Evolutionary conservation across 2,797 vertebrate species (phyloP).

Genomic region (Silurus aristotelis): DNA sequence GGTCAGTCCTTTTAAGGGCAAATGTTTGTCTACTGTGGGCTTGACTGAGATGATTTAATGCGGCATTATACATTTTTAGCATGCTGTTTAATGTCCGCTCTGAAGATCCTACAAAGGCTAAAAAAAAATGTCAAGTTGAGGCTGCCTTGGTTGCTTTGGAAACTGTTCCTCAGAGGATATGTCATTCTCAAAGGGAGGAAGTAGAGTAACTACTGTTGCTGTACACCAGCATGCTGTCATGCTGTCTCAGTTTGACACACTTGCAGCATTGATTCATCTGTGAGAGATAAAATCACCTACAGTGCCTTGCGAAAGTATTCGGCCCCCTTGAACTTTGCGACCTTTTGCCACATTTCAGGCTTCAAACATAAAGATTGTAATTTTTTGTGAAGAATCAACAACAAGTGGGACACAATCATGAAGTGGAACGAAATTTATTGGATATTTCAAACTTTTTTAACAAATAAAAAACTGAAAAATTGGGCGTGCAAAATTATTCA

Average conservation of each 20-base stretch:
- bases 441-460: too few relatives aligned
- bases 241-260: too few relatives aligned
- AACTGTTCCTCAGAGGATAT: conserved; percentile 26
- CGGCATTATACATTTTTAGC: not conserved
- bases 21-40: not conserved
- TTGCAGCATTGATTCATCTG: not conserved
- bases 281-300: not conserved
- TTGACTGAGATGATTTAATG: not conserved
- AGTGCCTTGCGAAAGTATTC: too few relatives aligned
- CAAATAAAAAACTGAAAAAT: too few relatives aligned
- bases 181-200: not conserved
- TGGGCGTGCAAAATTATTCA: too few relatives aligned
- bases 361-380: too few relatives aligned
- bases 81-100: not conserved
- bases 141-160: conserved; percentile 36
- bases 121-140: conserved; percentile 5
- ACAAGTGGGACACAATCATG: too few relatives aligned
- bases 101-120: not conserved
- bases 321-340: too few relatives aligned
- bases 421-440: too few relatives aligned
- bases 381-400: too few relatives aligned
- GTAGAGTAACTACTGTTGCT: conserved; percentile 11
- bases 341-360: too few relatives aligned
- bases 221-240: not conserved
- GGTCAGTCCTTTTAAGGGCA: not conserved